Percentiles rank a stretch among this genome's conserved stretches.
Evolutionary conservation across 2,888 invertebrate genomes (phyloP).

Genomic region (Apamea monoglypha): DNA sequence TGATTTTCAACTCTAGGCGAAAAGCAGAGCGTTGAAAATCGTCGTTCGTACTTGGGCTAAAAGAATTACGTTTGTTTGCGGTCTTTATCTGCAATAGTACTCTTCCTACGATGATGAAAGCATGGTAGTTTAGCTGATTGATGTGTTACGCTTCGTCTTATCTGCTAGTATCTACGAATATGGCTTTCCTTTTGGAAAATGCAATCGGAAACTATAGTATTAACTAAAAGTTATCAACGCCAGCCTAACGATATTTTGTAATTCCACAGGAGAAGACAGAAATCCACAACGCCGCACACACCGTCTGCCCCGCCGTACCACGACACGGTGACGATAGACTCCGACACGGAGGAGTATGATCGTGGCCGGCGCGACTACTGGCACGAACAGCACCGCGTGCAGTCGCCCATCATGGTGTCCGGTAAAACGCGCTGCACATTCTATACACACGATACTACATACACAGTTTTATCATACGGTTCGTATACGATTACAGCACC

Average conservation of each 20-base stretch:
- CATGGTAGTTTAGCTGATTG: constrained; percentile 38
- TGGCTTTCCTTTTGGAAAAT: background rate
- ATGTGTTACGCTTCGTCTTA: constrained; percentile 24
- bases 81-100: background rate
- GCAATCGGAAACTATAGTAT: background rate
- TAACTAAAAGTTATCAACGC: background rate
- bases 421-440: constrained; percentile 71
- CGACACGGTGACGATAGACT: constrained; percentile 87
- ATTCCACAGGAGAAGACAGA: constrained; percentile 80
- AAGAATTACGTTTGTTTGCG: background rate
- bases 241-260: background rate
- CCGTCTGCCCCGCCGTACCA: constrained; percentile 91
- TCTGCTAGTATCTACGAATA: background rate
- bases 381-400: constrained; percentile 80
- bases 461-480: constrained; percentile 11
- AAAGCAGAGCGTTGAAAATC: background rate
- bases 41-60: background rate
- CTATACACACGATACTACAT: background rate
- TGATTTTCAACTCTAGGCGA: background rate
- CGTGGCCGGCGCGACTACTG: constrained; percentile 82
- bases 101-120: background rate
- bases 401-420: constrained; percentile 86
- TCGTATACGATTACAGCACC: constrained; percentile 12
- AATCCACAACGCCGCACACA: constrained; percentile 92
- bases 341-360: constrained; percentile 85